Evolutionary conservation across 2,797 vertebrate species (phyloP), one percentile per base, ranked within the genome.

Genomic region (Clangula hyemalis): DNA sequence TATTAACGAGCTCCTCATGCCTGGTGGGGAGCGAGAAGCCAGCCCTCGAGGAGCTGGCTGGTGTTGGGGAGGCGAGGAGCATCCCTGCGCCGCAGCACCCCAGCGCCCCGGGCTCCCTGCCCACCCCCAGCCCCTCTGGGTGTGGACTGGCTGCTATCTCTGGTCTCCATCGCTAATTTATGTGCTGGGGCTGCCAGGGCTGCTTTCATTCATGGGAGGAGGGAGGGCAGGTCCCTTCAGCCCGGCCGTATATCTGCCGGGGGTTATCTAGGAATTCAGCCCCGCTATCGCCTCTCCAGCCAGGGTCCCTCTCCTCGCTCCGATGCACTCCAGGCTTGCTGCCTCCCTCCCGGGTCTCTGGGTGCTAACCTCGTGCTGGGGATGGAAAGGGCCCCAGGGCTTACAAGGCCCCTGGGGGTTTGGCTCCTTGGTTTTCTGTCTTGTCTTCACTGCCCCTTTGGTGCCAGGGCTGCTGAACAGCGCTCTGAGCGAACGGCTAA

Each of bases 241-340:
- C 51, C 77, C 1, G 2, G 90, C 89, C 4, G 0, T 97, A 92
- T 95, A 95, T 96, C 94, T 96, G 91, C 89, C 74, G 3, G 57
- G 86, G 92, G 85, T 95, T 96, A 95, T 96, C 95, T 91, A 12
- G 71, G 91, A 81, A 78, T 91, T 53, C 49, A 17, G 84, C 78
- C 66, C 7, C 0, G 6, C 84, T 86, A 34, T 75, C 9, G 0
- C 10, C 72, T 47, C 30, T 65, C 77, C 60, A 53, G 53, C 74
- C 62, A 17, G 25, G 62, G 62, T 82, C 69, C 85, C 57, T 43
- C 76, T 82, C 80, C 13, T 68, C 27, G 2, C 68, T 65, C 32
- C 0, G 0, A 25, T 21, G 60, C 86, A 43, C 88, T 43, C 56
- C 80, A 77, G 83, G 25, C 53, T 20, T 36, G 2, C 43, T 16